phyloP scores from a whole-genome alignment of 2,113 vertebrate species.

The Halichoerus grypus region DNA sequence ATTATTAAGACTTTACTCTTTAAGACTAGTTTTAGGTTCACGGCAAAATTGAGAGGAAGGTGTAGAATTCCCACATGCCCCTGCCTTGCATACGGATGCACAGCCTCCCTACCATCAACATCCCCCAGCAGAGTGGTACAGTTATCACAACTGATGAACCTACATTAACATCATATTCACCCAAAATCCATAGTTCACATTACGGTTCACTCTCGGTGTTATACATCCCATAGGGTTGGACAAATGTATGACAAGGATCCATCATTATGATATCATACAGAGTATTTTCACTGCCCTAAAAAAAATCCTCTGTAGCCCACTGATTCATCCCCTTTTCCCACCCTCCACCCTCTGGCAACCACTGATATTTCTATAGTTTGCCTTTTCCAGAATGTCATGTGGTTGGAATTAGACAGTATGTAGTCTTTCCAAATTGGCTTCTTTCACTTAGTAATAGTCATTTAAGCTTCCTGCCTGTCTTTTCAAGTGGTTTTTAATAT shows the following conservation, averaged over 20 bases:
- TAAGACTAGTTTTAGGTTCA: not conserved
- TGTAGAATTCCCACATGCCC: not conserved
- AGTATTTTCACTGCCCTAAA: not conserved
- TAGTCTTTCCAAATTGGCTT: not conserved
- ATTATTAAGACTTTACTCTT: not conserved
- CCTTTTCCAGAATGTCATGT: not conserved
- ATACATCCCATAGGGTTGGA: not conserved
- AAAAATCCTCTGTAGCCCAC: not conserved
- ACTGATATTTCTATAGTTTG: not conserved
- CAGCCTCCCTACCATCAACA: not conserved
- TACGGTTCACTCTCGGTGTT: not conserved
- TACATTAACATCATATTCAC: not conserved
- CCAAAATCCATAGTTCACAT: not conserved
- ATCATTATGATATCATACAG: not conserved
- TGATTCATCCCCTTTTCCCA: not conserved
- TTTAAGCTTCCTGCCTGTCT: not conserved
- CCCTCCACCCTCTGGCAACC: not conserved
- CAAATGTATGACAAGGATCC: not conserved
- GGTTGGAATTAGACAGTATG: not conserved
- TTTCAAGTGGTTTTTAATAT: slow-evolving; percentile 18
- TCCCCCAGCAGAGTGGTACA: not conserved
- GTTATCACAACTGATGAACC: not conserved
- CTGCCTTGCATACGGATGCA: not conserved
- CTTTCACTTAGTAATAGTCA: not conserved
- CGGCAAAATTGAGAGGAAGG: not conserved